Percentiles rank a stretch among this genome's conserved stretches.
phyloP scores from a whole-genome alignment of 2,888 invertebrate genomes.

The Lysandra coridon region DNA sequence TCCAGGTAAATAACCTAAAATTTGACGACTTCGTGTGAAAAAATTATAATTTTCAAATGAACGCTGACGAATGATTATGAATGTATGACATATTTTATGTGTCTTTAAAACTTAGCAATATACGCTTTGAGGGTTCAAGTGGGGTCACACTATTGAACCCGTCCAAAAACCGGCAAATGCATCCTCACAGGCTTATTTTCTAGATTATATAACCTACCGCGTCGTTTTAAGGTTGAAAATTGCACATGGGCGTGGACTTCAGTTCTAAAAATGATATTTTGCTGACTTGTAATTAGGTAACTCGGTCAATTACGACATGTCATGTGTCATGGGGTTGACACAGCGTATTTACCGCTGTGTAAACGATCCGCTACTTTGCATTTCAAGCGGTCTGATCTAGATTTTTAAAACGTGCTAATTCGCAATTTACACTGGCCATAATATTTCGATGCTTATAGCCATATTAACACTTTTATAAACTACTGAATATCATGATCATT shows the following conservation, averaged over 20 bases:
- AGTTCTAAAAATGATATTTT: background rate
- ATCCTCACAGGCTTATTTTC: background rate
- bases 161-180: background rate
- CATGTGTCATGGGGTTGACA: conserved; percentile 1
- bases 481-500: no score
- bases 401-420: background rate
- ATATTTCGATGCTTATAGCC: background rate
- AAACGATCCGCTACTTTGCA: background rate
- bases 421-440: background rate
- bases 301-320: conserved; percentile 30
- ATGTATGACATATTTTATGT: background rate
- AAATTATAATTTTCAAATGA: background rate
- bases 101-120: background rate
- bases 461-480: background rate
- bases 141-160: background rate
- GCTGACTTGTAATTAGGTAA: conserved; percentile 24
- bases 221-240: background rate
- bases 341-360: conserved; percentile 37
- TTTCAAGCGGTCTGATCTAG: conserved; percentile 12
- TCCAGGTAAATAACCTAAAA: background rate
- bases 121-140: background rate
- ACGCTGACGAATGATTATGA: background rate
- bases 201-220: background rate
- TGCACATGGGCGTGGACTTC: background rate
- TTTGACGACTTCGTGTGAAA: background rate